These are phyloP conservation scores for Drosophila quadrilineata DNA, from an alignment of 1,140 invertebrate genomes.

Conservation along the genomic window DNA sequence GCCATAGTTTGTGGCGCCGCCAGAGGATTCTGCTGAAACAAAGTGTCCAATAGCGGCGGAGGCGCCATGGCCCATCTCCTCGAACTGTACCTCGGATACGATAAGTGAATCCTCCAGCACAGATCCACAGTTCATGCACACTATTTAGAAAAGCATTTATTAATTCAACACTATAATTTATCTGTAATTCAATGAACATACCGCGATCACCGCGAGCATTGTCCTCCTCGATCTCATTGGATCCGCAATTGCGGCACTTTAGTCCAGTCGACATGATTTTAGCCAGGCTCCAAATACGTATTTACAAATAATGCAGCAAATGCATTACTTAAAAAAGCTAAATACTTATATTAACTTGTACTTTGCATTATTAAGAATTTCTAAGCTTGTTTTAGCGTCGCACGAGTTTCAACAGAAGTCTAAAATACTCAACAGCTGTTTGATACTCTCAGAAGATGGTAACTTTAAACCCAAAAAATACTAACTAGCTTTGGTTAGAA, in stretches of 20 bases:
- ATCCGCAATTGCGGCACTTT: conserved; percentile 95
- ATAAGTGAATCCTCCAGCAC: conserved; percentile 98
- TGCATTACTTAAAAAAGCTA: background rate
- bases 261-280: conserved; percentile 68
- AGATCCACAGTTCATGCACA: conserved; percentile 97
- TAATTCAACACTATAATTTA: background rate
- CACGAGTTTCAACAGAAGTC: background rate
- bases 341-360: background rate
- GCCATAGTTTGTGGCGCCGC: conserved; percentile 88
- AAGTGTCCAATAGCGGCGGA: conserved; percentile 94
- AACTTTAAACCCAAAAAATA: background rate
- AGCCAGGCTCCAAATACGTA: background rate
- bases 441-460: background rate
- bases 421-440: conserved; percentile 16
- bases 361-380: conserved; percentile 1
- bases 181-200: conserved; percentile 7
- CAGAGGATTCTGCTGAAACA: conserved; percentile 93
- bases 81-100: conserved; percentile 97
- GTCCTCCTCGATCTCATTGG: conserved; percentile 96
- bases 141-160: conserved; percentile 62
- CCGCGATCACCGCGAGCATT: conserved; percentile 91
- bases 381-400: background rate
- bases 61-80: conserved; percentile 95
- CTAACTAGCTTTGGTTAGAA: no score
- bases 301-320: background rate